Percentiles rank a stretch among this genome's conserved stretches.
Evolutionary conservation across 2,797 vertebrate genomes (phyloP).

Genomic region (Ceryle rudis): DNA sequence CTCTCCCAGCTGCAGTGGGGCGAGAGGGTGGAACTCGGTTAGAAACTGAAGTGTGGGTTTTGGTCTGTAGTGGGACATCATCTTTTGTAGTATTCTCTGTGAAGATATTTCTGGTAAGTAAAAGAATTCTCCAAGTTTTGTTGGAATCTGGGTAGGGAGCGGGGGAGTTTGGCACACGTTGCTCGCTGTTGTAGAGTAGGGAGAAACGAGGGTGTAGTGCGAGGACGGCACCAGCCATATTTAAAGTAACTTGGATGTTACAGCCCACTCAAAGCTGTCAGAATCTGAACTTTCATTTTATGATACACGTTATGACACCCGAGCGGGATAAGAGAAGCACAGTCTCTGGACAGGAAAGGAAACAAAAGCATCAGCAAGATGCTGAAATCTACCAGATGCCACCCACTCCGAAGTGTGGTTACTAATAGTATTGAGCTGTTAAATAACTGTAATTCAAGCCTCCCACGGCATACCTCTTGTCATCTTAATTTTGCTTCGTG

Average conservation of each 20-base stretch:
- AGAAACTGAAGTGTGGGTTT: background rate
- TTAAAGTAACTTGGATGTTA: background rate
- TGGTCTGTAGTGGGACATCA: background rate
- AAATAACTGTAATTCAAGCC: background rate
- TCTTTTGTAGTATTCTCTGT: background rate
- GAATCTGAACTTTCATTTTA: background rate
- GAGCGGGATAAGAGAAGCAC: background rate
- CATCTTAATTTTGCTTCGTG: background rate
- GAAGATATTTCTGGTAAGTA: background rate
- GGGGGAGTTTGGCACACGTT: background rate
- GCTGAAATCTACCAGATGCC: background rate
- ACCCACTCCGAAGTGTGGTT: background rate
- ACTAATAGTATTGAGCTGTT: background rate
- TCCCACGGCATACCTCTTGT: background rate
- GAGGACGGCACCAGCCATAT: background rate
- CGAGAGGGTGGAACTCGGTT: background rate
- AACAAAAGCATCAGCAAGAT: background rate
- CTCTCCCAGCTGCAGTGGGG: background rate
- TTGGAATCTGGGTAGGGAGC: background rate
- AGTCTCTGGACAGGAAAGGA: background rate
- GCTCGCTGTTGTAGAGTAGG: background rate
- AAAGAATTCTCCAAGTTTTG: background rate
- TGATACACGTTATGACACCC: background rate
- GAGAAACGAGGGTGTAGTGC: background rate
- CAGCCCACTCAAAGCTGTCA: background rate